phyloP scores from a whole-genome alignment of 2,888 invertebrate genomes.

The Scrobipalpa costella region DNA sequence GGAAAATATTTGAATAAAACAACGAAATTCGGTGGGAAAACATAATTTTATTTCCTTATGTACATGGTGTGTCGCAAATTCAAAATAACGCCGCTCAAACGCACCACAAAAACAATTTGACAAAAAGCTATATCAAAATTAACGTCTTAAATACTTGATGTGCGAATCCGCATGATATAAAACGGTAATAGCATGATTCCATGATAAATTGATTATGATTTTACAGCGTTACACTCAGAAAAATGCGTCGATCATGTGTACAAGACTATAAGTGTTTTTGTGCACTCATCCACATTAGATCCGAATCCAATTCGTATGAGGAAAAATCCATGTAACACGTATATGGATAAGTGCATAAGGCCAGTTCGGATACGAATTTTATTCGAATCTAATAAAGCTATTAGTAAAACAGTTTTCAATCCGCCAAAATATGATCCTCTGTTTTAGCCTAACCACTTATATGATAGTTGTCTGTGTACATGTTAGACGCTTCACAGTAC shows the following conservation, averaged over 20 bases:
- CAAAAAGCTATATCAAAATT: slow-evolving; percentile 60
- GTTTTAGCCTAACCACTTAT: too few species aligned
- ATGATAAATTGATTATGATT: slow-evolving; percentile 32
- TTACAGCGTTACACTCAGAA: slow-evolving; percentile 10
- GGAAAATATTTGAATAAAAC: neutral
- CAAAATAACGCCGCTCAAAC: slow-evolving; percentile 56
- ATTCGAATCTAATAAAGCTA: too few species aligned
- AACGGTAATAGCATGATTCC: slow-evolving; percentile 50
- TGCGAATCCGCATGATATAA: slow-evolving; percentile 61
- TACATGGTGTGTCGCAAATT: slow-evolving; percentile 68
- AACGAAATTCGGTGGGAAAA: slow-evolving; percentile 63
- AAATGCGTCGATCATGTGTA: slow-evolving; percentile 2
- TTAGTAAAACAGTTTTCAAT: too few species aligned
- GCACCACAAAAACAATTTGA: slow-evolving; percentile 43
- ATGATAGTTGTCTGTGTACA: neutral
- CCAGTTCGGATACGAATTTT: too few species aligned
- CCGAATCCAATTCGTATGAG: too few species aligned
- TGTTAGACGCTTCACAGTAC: slow-evolving; percentile 9
- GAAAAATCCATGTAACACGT: too few species aligned
- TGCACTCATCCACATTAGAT: too few species aligned
- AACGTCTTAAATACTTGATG: slow-evolving; percentile 51
- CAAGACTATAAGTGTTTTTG: neutral
- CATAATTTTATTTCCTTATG: slow-evolving; percentile 72
- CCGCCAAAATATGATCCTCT: too few species aligned
- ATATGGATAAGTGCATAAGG: too few species aligned